These are phyloP conservation scores for Heliconius erato DNA, from an alignment of 2,888 invertebrate species.

Conservation along the genomic window DNA sequence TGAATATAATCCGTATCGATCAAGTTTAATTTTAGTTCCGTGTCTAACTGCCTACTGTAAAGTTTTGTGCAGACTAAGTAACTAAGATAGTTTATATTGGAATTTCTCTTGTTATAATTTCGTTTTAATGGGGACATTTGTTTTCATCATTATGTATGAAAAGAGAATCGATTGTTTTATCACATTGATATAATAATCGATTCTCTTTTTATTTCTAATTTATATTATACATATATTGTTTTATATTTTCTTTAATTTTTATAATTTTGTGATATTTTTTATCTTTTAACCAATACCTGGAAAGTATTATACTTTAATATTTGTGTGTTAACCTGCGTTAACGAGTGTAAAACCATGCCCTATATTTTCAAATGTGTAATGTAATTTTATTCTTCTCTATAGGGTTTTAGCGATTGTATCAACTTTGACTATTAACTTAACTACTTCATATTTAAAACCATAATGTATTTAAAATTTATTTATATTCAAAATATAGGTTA, in stretches of 20 bases:
- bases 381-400: too few relatives aligned
- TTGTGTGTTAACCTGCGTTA: too few relatives aligned
- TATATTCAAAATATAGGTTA: background rate
- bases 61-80: conserved; percentile 50
- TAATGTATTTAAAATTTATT: background rate
- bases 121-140: background rate
- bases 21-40: conserved; percentile 75
- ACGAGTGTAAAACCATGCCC: too few relatives aligned
- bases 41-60: conserved; percentile 51
- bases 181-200: background rate
- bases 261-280: background rate
- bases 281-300: too few relatives aligned
- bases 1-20: conserved; percentile 76
- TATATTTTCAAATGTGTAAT: too few relatives aligned
- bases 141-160: too few relatives aligned
- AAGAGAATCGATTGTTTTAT: too few relatives aligned
- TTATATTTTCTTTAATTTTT: background rate
- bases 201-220: background rate
- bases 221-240: background rate
- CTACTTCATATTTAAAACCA: background rate
- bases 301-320: too few relatives aligned
- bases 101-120: background rate
- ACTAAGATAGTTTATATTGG: background rate
- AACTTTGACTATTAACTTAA: too few relatives aligned
- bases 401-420: too few relatives aligned